phyloP scores from a whole-genome alignment of 2,113 vertebrate species.

The Seriola aureovittata region DNA sequence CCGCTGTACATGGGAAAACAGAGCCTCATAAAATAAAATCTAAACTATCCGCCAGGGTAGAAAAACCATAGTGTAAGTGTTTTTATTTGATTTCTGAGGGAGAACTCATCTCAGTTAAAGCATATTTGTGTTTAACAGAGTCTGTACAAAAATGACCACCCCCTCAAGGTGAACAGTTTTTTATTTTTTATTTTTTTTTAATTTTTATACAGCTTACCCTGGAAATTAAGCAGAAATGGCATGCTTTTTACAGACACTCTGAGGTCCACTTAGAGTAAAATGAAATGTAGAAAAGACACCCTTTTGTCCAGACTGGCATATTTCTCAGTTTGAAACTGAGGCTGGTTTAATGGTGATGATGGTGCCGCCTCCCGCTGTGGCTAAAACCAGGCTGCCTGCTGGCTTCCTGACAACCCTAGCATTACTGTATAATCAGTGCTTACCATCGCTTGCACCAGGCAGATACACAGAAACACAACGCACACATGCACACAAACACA shows the following conservation, averaged over 20 bases:
- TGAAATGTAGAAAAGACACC: slow-evolving; percentile 30
- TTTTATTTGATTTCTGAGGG: slow-evolving; percentile 9
- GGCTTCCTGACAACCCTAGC: slow-evolving; percentile 78
- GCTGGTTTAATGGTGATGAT: slow-evolving; percentile 69
- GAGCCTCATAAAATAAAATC: slow-evolving; percentile 4
- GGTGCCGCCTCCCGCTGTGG: slow-evolving; percentile 66
- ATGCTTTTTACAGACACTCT: slow-evolving; percentile 32
- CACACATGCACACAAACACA: slow-evolving; percentile 15
- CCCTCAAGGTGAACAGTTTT: slow-evolving; percentile 15
- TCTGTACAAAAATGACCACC: slow-evolving; percentile 33
- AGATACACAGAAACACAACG: slow-evolving; percentile 28
- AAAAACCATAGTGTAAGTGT: not conserved
- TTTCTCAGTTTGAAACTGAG: slow-evolving; percentile 61
- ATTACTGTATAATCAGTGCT: slow-evolving; percentile 79
- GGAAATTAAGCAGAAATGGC: slow-evolving; percentile 36
- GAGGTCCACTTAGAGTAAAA: slow-evolving; percentile 47
- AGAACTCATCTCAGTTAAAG: slow-evolving; percentile 27
- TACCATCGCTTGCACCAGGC: slow-evolving; percentile 61
- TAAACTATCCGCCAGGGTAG: not conserved
- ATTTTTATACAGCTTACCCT: slow-evolving; percentile 22
- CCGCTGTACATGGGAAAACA: not conserved
- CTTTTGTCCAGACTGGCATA: slow-evolving; percentile 59
- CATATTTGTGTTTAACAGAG: slow-evolving; percentile 28
- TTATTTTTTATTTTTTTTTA: not conserved
- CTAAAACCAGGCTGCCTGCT: slow-evolving; percentile 80